Evolutionary conservation across 2,888 invertebrate species (phyloP).

Genomic region (Agapostemon virescens): DNA sequence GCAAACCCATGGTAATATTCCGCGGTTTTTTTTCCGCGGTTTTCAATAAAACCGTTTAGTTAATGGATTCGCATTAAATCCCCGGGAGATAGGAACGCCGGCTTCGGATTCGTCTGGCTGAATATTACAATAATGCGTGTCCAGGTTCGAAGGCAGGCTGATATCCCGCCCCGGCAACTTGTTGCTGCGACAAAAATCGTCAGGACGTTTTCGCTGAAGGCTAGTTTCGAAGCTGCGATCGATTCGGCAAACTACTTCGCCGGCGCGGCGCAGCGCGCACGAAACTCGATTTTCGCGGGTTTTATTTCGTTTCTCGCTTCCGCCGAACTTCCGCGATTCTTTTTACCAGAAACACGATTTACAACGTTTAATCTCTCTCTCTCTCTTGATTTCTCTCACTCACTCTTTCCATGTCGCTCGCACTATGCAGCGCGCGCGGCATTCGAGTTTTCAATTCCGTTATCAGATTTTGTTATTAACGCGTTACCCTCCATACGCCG

Average conservation of each 20-base stretch:
- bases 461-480: conserved; percentile 16
- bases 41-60: conserved; percentile 32
- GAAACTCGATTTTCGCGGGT: conserved; percentile 57
- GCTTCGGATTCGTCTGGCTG: conserved; percentile 54
- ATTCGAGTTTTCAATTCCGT: conserved; percentile 19
- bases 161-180: conserved; percentile 65
- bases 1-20: neutral
- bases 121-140: conserved; percentile 66
- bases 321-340: conserved; percentile 48
- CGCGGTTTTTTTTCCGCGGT: neutral
- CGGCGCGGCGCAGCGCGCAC: conserved; percentile 25
- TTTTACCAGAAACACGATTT: conserved; percentile 47
- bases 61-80: conserved; percentile 48
- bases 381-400: too few relatives aligned
- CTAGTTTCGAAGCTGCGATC: conserved; percentile 63
- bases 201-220: conserved; percentile 63
- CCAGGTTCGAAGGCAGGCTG: conserved; percentile 59
- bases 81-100: conserved; percentile 34
- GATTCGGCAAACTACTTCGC: conserved; percentile 66
- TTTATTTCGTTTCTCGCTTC: conserved; percentile 60
- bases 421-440: neutral
- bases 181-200: conserved; percentile 72
- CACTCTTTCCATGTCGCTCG: neutral
- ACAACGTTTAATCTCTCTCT: conserved; percentile 28
- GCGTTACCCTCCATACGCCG: neutral